Conservation (phyloP, 2,113 vertebrate species). For the Sitta europaea region DNA sequence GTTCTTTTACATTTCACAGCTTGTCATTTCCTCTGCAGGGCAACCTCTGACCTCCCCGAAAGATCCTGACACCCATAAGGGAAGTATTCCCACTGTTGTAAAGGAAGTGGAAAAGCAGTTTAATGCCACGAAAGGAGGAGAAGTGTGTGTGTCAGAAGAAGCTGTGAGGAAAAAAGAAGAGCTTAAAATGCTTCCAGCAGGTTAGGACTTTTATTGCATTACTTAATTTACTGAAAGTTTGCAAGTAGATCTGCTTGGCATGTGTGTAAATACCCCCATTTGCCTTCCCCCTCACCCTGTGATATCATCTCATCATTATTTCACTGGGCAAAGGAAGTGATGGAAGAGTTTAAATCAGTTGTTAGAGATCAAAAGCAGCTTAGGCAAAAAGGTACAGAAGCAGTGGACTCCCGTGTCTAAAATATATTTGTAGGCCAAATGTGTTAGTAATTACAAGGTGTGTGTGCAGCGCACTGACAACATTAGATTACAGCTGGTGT, state of each 20-base stretch:
- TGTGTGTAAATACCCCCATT: background rate
- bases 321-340: slow-evolving; percentile 30
- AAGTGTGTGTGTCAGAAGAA: slow-evolving; percentile 69
- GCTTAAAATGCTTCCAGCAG: slow-evolving; percentile 84
- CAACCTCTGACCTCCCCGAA: slow-evolving; percentile 91
- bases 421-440: slow-evolving; percentile 1
- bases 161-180: slow-evolving; percentile 72
- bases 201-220: slow-evolving; percentile 50
- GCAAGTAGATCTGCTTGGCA: background rate
- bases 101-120: slow-evolving; percentile 81
- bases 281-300: background rate
- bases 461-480: slow-evolving; percentile 57
- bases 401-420: background rate
- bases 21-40: slow-evolving; percentile 96
- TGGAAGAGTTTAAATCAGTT: slow-evolving; percentile 51
- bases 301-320: slow-evolving; percentile 25
- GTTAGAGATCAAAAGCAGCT: slow-evolving; percentile 56
- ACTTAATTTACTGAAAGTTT: slow-evolving; percentile 1
- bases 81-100: slow-evolving; percentile 89
- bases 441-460: slow-evolving; percentile 71
- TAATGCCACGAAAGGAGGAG: slow-evolving; percentile 73
- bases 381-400: slow-evolving; percentile 6
- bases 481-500: slow-evolving; percentile 48
- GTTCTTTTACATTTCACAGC: slow-evolving; percentile 99
- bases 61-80: slow-evolving; percentile 89